Base-by-base conservation (phyloP, 2,113 vertebrate species). In the Vulpes vulpes region DNA sequence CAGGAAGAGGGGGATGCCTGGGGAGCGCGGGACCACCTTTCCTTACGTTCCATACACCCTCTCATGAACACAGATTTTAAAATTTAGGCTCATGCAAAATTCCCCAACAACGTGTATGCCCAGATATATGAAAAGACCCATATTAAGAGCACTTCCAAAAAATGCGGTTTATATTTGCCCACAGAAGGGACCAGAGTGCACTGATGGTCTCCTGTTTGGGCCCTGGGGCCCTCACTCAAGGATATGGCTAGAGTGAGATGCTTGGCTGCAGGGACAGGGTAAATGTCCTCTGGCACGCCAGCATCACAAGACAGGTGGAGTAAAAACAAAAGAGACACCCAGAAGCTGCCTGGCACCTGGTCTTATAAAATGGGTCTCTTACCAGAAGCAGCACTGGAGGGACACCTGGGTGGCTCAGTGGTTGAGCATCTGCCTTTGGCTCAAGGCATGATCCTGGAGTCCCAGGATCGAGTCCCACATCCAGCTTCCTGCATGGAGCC, bases 201-300 rank as follows among this genome's bases (percentile, higher is more conserved):
- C 65, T 0, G 0, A 1, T 1, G 11, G 43, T 53, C 86, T 62
- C 64, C 80, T n/a, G 43, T 64, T 15, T 25, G 5, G 35, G 85
- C 43, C 76, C 7, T 10, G n/a, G 12, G 4, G 51, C 5, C 0
- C 8, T 2, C n/a, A 62, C 2, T 43, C 30, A 11, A 51, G 0
- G 60, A 17, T 2, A 15, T 0, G 0, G 2, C 38, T 30, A n/a
- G 10, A 10, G 51, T 9, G 59, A 25, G 67, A 51, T 4, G 19
- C 59, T 11, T 35, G 69, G 16, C 16, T 15, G 38, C 14, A 65
- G 38, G 51, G 57, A 55, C 0, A 23, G 43, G 23, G 51, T 6
- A 11, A 43, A 43, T 11, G 23, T 10, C 69, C 10, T 4, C 71
- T 5, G 11, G 35, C 35, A 9, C 35, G 22, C 35, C 5, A 92